phyloP scores from a whole-genome alignment of 2,888 invertebrate species.

The Artemia sinica region DNA sequence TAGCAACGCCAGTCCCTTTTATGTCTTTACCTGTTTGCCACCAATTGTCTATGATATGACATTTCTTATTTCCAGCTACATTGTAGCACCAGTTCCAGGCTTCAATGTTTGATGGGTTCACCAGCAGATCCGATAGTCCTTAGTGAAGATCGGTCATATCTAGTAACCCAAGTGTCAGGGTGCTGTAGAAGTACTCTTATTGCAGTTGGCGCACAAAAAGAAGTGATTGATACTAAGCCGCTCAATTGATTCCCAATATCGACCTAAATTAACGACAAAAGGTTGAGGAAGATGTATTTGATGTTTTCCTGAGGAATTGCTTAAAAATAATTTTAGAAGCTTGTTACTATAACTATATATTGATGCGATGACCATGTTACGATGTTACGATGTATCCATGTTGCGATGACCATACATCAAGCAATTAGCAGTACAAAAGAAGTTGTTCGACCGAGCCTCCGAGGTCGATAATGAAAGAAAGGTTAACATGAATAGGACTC shows the following conservation, averaged over 20 bases:
- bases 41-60: constrained; percentile 87
- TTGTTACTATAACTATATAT: neutral
- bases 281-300: neutral
- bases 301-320: too few species aligned
- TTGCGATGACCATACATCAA: too few species aligned
- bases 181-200: constrained; percentile 89
- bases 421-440: too few species aligned
- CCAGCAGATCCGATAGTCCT: constrained; percentile 90
- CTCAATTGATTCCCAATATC: constrained; percentile 81
- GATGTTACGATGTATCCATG: too few species aligned
- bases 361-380: neutral
- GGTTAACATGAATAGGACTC: too few species aligned
- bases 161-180: constrained; percentile 65
- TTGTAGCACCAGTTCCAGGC: constrained; percentile 94
- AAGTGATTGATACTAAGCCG: constrained; percentile 90
- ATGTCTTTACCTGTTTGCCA: constrained; percentile 60
- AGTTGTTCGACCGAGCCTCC: too few species aligned
- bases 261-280: constrained; percentile 61
- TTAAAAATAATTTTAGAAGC: too few species aligned
- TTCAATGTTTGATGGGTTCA: constrained; percentile 96
- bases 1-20: too few species aligned
- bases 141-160: constrained; percentile 43
- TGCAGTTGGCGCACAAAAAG: constrained; percentile 94
- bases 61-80: constrained; percentile 56
- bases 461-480: too few species aligned